These are phyloP conservation scores for Drosophila nr. medialis DNA, from an alignment of 2,888 invertebrate species.

Conservation along the genomic window DNA sequence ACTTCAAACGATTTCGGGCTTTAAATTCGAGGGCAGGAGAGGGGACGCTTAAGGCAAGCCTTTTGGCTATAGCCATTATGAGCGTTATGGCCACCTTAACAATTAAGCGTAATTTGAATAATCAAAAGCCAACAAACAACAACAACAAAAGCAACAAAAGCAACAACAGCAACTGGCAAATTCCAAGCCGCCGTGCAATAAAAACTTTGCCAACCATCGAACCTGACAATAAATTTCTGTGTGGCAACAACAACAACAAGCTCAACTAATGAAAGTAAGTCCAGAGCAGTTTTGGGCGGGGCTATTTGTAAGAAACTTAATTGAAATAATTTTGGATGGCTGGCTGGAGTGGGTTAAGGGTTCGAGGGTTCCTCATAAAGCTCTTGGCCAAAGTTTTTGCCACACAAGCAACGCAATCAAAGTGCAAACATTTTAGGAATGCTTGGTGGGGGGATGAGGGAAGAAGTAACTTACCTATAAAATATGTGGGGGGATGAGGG, in stretches of 20 bases:
- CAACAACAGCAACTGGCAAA: slow-evolving; percentile 62
- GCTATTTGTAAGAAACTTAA: slow-evolving; percentile 69
- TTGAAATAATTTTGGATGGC: slow-evolving; percentile 71
- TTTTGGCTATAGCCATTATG: neutral
- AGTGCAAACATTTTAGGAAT: slow-evolving; percentile 44
- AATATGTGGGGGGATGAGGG: neutral
- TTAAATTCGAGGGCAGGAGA: neutral
- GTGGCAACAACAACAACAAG: slow-evolving; percentile 55
- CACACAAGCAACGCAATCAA: slow-evolving; percentile 67
- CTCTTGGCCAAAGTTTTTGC: slow-evolving; percentile 50
- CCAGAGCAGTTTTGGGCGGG: slow-evolving; percentile 15
- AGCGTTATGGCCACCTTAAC: slow-evolving; percentile 67
- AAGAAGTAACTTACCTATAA: slow-evolving; percentile 14
- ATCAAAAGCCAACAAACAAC: slow-evolving; percentile 76
- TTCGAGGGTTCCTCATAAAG: slow-evolving; percentile 7
- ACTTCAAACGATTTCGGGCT: slow-evolving; percentile 6
- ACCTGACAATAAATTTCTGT: slow-evolving; percentile 73
- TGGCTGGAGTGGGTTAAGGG: neutral
- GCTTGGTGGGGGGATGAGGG: neutral
- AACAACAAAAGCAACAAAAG: slow-evolving; percentile 52
- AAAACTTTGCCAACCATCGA: slow-evolving; percentile 74
- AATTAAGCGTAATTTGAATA: slow-evolving; percentile 76
- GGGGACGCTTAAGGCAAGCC: slow-evolving; percentile 10
- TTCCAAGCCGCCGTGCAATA: slow-evolving; percentile 59
- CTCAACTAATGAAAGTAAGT: slow-evolving; percentile 71